Conservation (phyloP, 2,113 vertebrate species). For the Chiloscyllium plagiosum region DNA sequence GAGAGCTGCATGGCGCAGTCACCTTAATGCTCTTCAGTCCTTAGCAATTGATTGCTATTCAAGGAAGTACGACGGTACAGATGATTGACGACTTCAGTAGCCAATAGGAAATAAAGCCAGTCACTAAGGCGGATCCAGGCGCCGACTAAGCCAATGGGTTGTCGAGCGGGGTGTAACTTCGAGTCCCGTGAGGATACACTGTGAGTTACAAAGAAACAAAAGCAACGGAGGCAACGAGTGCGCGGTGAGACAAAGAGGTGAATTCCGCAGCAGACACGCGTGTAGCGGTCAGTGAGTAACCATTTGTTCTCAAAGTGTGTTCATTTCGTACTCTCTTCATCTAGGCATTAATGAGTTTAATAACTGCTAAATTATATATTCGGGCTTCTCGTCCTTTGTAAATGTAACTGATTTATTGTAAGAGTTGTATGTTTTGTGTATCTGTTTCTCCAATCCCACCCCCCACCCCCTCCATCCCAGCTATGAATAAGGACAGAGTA, state of each 20-base stretch:
- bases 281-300: not conserved
- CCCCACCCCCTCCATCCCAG: not conserved
- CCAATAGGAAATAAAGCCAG: not conserved
- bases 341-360: not conserved
- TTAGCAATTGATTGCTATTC: not conserved
- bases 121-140: not conserved
- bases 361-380: not conserved
- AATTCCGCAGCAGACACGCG: not conserved
- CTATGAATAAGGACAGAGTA: slow-evolving; percentile 7
- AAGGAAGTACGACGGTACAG: not conserved
- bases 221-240: not conserved
- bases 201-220: slow-evolving; percentile 36
- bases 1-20: not conserved
- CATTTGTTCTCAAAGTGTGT: not conserved
- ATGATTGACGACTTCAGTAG: not conserved
- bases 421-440: not conserved
- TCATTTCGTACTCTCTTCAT: not conserved
- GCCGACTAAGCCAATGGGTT: not conserved
- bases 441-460: too few relatives aligned
- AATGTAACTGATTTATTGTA: not conserved
- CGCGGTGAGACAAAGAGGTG: slow-evolving; percentile 26
- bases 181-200: slow-evolving; percentile 3
- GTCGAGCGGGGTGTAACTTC: not conserved
- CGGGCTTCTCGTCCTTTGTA: not conserved
- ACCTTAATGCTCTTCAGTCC: not conserved